Base-by-base conservation (phyloP, 1,140 invertebrate species). In the Listronotus oregonensis region DNA sequence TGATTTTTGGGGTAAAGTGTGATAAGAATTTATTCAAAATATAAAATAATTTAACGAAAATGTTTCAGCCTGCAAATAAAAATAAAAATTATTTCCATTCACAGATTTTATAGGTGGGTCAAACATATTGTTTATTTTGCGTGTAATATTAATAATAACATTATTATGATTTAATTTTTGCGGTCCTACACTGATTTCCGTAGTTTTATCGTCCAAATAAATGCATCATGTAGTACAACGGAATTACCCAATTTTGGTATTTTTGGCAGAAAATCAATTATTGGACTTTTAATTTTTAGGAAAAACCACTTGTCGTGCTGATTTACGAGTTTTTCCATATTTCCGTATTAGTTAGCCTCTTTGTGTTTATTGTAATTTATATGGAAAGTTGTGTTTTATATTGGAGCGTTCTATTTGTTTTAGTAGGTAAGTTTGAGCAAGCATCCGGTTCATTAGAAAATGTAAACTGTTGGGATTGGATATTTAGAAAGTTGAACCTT, bases 241-340 rank as follows among this genome's bases (percentile, higher is more conserved):
- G 46, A n/a, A n/a, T 34, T 39, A 27, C 32, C 32, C 32, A 37
- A 12, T 8, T 37, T 37, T 37, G 34, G 3, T 2, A 10, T 37
- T 37, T 37, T 37, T 37, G 34, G 34, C 34, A 37, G 34, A 2
- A 37, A 37, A 37, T 37, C 8, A 37, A 37, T 10, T n/a, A n/a
- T n/a, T 37, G 34, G 3, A 12, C 11, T 37, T 37, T 37, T 37
- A 37, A 40, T 40, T 55, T 55, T 15, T n/a, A 55, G 39, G 58
- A 61, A 50, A 42, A 21, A 32, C 47, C 46, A 14, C 17, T 61
- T 0, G 14, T 61, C 3, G 40, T 61, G 10, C 21, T 61, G 6
- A 11, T 27, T 0, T 64, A 44, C 27, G 62, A 64, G 32, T 64
- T 64, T 42, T 7, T 44, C n/a, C 50, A 64, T 39, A 56, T 64